Conservation (phyloP, 35 echinoderm and acorn worm species). For the Heliocidaris erythrogramma region DNA sequence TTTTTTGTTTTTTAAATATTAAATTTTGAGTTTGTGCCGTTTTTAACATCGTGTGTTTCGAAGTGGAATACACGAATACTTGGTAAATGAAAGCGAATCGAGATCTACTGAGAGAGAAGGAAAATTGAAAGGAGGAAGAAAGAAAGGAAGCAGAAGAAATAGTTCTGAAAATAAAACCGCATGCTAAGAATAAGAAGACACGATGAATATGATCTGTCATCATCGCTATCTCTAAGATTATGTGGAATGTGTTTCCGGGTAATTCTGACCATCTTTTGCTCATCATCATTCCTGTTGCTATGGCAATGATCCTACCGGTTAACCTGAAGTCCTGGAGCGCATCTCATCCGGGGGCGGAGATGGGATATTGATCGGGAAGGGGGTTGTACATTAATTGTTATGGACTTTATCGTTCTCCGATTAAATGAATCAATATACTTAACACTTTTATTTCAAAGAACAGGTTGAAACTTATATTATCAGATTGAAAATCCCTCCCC, state of each 20-base stretch:
- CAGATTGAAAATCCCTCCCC: too few relatives aligned
- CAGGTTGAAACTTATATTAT: too few relatives aligned
- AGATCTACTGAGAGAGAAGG: too few relatives aligned
- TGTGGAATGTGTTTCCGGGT: constrained; percentile 1
- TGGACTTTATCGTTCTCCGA: too few relatives aligned
- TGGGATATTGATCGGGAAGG: neutral
- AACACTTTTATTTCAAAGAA: too few relatives aligned
- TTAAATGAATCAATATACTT: too few relatives aligned
- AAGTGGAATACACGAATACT: too few relatives aligned
- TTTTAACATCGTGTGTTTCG: too few relatives aligned
- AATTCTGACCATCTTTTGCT: constrained; percentile 11
- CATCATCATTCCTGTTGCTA: constrained; percentile 1
- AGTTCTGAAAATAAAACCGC: neutral
- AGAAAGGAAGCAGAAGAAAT: neutral
- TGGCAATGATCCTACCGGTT: constrained; percentile 8
- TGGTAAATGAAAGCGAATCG: too few relatives aligned
- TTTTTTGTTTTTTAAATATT: too few relatives aligned
- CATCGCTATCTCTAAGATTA: neutral
- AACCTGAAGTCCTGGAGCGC: constrained; percentile 3
- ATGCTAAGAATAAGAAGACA: neutral
- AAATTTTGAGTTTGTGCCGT: too few relatives aligned
- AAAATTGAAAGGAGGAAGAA: too few relatives aligned
- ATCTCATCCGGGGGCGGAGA: neutral
- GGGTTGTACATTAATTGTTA: neutral
- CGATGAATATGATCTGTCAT: constrained; percentile 3